Conservation (phyloP, 2,113 vertebrate species). For the Seriola rivoliana region DNA sequence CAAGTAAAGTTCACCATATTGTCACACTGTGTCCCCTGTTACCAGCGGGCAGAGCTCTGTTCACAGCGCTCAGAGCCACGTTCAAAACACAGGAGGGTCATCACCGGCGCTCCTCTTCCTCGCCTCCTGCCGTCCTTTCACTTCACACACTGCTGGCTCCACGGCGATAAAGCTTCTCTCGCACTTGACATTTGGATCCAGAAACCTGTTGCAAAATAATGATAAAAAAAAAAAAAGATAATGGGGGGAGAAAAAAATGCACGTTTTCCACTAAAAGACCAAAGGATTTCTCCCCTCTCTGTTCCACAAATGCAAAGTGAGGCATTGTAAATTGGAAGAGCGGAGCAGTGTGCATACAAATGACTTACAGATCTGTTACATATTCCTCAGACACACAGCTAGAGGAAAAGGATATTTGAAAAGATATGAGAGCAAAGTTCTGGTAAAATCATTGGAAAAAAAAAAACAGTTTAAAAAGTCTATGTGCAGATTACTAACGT, state of each 20-base stretch:
- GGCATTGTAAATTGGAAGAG: conserved; percentile 45
- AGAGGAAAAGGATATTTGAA: not conserved
- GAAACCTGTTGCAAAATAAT: conserved; percentile 69
- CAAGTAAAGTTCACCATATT: conserved; percentile 72
- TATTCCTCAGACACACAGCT: conserved; percentile 38
- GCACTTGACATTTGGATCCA: conserved; percentile 67
- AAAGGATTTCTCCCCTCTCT: not conserved
- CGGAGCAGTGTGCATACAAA: conserved; percentile 47
- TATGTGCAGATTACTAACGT: not conserved
- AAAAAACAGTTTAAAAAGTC: conserved; percentile 2
- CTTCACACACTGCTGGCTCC: conserved; percentile 63
- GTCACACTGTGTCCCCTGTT: conserved; percentile 48
- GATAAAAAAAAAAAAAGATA: not conserved
- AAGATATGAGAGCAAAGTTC: conserved; percentile 11
- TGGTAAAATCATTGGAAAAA: not conserved
- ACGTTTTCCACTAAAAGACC: conserved; percentile 10
- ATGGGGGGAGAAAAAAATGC: not conserved
- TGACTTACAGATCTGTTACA: conserved; percentile 36
- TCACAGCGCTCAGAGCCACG: conserved; percentile 51
- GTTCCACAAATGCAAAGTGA: conserved; percentile 43
- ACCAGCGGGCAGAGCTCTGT: conserved; percentile 59
- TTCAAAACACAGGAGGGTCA: conserved; percentile 44
- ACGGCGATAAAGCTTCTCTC: conserved; percentile 49
- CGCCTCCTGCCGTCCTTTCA: conserved; percentile 39
- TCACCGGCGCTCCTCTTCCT: conserved; percentile 37